Evolutionary conservation across 2,113 vertebrate species (phyloP).

Genomic region (Xerus inauris): DNA sequence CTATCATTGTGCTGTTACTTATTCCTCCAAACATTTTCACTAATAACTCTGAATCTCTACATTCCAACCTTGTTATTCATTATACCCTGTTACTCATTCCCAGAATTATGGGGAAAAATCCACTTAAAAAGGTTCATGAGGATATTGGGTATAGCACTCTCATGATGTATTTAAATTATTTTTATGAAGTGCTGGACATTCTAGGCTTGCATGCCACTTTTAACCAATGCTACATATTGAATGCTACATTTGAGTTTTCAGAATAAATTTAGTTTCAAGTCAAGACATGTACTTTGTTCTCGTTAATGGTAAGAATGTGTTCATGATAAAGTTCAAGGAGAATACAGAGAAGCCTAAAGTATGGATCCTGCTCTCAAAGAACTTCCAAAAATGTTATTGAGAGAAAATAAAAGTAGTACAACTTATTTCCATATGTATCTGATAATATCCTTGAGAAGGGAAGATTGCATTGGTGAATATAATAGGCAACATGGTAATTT

Average conservation of each 20-base stretch:
- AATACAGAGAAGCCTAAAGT: not conserved
- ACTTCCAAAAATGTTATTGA: constrained; percentile 23
- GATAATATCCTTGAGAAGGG: not conserved
- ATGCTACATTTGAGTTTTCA: constrained; percentile 39
- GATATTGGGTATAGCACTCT: not conserved
- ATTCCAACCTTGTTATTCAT: not conserved
- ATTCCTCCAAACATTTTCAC: constrained; percentile 22
- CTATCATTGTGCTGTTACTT: constrained; percentile 35
- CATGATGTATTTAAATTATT: constrained; percentile 58
- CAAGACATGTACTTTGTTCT: constrained; percentile 35
- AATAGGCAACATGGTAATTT: constrained; percentile 26
- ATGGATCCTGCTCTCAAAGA: not conserved
- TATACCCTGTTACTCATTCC: constrained; percentile 45
- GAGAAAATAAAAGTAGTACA: not conserved
- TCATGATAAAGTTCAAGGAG: not conserved
- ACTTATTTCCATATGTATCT: constrained; percentile 5
- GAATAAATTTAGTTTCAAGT: constrained; percentile 53
- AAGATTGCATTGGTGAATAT: not conserved
- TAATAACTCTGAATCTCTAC: constrained; percentile 48
- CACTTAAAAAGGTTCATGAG: constrained; percentile 43
- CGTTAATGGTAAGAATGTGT: not conserved
- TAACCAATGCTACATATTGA: constrained; percentile 46
- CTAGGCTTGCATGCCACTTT: constrained; percentile 26
- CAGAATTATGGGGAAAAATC: constrained; percentile 47
- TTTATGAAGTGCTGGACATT: constrained; percentile 28